Evolutionary conservation across 2,888 invertebrate species (phyloP), one percentile per base, ranked within the genome.

Genomic region (Drosophila barbarae): DNA sequence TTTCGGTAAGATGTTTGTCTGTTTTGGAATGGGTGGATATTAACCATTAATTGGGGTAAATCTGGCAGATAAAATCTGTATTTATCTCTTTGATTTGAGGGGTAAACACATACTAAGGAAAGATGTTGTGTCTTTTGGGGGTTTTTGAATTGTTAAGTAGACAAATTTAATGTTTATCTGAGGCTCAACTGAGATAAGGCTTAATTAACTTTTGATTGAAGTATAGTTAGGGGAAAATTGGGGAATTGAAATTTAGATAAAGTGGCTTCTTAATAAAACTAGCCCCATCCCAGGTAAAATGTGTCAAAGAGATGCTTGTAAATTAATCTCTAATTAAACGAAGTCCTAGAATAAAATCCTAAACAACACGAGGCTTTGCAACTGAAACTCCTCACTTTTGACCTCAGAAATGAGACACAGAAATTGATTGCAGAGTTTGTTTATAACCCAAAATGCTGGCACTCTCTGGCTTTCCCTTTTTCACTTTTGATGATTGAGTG

Each of bases 401-500:
- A 34, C 23, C 53, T 34, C 23, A 9, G 34, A 46, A 34, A 54
- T 12, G 9, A 5, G 21, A 2, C 30, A 13, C 13, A 30, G 12
- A 49, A 34, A 2, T 49, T 10, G 34, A 2, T 34, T 10, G 34
- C 3, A 32, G 32, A 21, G 21, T 34, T 34, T 21, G 32, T 34
- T 21, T 21, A 21, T 13, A 34, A n/a, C 6, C 49, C 23, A 0
- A 44, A 28, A 23, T 21, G 10, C 41, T 18, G 18, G 21, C 12
- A 28, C 10, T 36, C 7, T 12, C 30, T 21, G 30, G 23, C 15
- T 23, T 49, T 26, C 30, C 28, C 3, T 28, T 52, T 30, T 35
- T 42, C 61, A 57, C 58, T 57, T 58, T 46, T n/a, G 26, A 52
- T 63, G 61, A 63, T 61, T 49, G 41, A 61, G 49, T 41, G 50